Conservation (phyloP, 2,113 vertebrate genomes). For the Anser cygnoides region DNA sequence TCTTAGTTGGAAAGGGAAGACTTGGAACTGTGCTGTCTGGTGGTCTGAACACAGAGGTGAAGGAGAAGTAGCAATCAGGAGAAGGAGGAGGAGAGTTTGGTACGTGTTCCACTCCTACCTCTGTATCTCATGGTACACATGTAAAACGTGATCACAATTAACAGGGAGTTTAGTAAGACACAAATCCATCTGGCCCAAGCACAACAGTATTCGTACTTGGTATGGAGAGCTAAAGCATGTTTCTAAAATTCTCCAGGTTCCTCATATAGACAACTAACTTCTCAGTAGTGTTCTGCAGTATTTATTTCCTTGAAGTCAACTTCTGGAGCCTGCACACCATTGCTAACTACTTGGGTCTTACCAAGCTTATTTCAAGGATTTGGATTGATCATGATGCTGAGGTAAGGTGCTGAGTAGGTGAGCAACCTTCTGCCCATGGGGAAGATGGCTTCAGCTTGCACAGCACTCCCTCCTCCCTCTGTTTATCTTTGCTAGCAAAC, state of each 20-base stretch:
- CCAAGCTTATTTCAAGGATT: background rate
- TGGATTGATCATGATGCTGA: background rate
- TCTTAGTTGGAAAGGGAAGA: background rate
- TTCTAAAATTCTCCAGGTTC: background rate
- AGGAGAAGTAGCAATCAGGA: background rate
- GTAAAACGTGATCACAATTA: background rate
- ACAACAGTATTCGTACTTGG: background rate
- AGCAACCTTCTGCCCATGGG: background rate
- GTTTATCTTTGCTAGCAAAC: background rate
- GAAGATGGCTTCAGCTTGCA: background rate
- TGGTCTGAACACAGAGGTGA: background rate
- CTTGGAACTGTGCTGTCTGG: background rate
- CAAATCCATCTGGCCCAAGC: background rate
- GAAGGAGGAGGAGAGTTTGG: background rate
- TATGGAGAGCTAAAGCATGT: background rate
- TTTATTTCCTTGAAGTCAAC: background rate
- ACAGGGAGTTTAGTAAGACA: background rate
- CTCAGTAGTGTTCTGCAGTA: background rate
- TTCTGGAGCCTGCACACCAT: rapidly evolving
- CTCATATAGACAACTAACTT: background rate
- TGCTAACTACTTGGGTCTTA: background rate
- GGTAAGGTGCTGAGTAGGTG: background rate
- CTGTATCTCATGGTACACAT: background rate
- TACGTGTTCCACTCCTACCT: background rate
- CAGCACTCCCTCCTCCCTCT: background rate